Percentiles rank a stretch among this genome's conserved stretches.
Conservation (phyloP, 1,140 invertebrate genomes). For the Uloborus diversus region DNA sequence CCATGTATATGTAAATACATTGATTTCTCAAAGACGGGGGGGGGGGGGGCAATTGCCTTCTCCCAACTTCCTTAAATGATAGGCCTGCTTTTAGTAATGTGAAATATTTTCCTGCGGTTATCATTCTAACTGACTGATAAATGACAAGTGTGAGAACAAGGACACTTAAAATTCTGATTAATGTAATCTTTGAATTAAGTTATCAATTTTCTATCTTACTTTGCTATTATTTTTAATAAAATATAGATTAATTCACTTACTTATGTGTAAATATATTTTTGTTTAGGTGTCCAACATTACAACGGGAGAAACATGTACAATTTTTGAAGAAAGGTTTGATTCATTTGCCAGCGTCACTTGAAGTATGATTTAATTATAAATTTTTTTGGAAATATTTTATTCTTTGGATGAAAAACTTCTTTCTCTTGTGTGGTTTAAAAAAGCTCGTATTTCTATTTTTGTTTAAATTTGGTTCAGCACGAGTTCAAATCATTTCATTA, state of each 20-base stretch:
- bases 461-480: neutral
- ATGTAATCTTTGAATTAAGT: neutral
- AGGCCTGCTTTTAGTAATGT: too few relatives aligned
- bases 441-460: neutral
- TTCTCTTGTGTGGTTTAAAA: neutral
- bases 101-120: neutral
- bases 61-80: too few relatives aligned
- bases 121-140: neutral
- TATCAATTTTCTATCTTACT: neutral
- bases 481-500: neutral
- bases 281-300: slow-evolving; percentile 70
- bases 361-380: slow-evolving; percentile 67
- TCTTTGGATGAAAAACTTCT: neutral
- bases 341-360: slow-evolving; percentile 75
- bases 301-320: slow-evolving; percentile 73
- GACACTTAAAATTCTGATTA: too few relatives aligned
- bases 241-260: neutral
- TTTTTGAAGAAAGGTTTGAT: slow-evolving; percentile 77
- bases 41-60: too few relatives aligned
- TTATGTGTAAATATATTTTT: neutral
- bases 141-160: too few relatives aligned
- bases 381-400: neutral
- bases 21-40: too few relatives aligned
- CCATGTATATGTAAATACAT: too few relatives aligned
- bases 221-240: neutral